phyloP scores from a whole-genome alignment of 1,140 invertebrate genomes.

The Ceratina japonica region DNA sequence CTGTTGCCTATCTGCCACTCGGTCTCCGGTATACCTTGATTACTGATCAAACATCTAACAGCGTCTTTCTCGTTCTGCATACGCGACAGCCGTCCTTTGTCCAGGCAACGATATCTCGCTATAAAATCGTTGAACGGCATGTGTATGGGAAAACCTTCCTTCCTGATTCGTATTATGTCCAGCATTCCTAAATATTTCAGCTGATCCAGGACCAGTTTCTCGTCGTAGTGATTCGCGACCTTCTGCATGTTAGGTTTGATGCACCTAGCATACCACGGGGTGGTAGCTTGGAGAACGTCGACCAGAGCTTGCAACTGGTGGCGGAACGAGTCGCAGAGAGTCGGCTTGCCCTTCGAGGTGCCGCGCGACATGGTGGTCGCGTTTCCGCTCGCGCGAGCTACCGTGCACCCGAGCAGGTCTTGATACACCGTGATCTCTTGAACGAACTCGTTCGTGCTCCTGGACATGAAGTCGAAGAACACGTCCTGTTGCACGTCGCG shows the following conservation, averaged over 20 bases:
- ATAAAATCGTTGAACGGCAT: conserved; percentile 89
- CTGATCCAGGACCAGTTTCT: conserved; percentile 92
- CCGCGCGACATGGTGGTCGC: conserved; percentile 88
- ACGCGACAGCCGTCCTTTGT: conserved; percentile 69
- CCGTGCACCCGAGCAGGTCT: conserved; percentile 78
- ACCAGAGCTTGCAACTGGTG: conserved; percentile 94
- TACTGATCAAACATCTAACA: conserved; percentile 81
- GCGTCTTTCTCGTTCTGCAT: conserved; percentile 79
- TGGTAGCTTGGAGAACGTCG: conserved; percentile 94
- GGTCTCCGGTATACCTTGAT: conserved; percentile 82
- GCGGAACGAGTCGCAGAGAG: conserved; percentile 95
- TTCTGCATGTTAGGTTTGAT: conserved; percentile 97
- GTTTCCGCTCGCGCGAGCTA: conserved; percentile 69
- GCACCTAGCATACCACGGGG: conserved; percentile 97
- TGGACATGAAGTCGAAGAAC: conserved; percentile 94
- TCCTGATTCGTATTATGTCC: conserved; percentile 95
- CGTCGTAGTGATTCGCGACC: conserved; percentile 90
- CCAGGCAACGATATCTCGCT: conserved; percentile 87
- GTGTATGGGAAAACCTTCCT: conserved; percentile 96
- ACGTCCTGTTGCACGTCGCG: conserved; percentile 96
- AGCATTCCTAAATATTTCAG: conserved; percentile 96
- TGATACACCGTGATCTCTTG: conserved; percentile 92
- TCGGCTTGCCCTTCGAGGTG: conserved; percentile 94
- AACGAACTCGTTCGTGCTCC: conserved; percentile 92
- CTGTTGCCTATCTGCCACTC: conserved; percentile 96